phyloP scores from a whole-genome alignment of 2,888 invertebrate species.

The Dicycla oo region DNA sequence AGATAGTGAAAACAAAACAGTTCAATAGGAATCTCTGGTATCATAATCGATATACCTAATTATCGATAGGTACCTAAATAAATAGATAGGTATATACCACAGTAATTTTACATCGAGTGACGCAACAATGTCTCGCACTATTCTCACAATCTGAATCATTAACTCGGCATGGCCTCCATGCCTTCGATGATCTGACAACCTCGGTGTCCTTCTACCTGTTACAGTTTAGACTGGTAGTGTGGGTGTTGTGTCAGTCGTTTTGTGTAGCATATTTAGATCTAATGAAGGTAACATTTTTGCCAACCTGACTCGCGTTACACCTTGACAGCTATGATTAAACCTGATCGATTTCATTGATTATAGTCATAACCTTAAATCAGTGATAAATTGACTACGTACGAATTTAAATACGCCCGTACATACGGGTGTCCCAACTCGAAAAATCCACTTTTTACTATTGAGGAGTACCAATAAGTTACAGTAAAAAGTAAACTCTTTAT shows the following conservation, averaged over 20 bases:
- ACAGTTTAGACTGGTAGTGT: neutral
- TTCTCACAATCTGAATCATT: neutral
- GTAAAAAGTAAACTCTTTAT: too few relatives aligned
- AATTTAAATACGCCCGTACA: neutral
- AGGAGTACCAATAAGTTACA: too few relatives aligned
- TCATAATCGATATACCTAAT: constrained; percentile 13
- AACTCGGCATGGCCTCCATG: neutral
- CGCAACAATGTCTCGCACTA: neutral
- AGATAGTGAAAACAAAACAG: neutral
- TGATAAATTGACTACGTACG: neutral
- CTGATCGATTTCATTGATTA: neutral
- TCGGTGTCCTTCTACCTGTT: neutral
- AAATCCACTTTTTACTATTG: too few relatives aligned
- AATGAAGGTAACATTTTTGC: neutral
- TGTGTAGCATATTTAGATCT: neutral
- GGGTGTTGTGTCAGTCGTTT: neutral
- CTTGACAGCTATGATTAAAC: neutral
- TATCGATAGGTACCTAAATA: neutral
- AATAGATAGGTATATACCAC: neutral
- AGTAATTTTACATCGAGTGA: constrained; percentile 13
- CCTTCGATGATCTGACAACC: neutral
- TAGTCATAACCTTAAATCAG: neutral
- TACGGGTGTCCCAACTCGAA: too few relatives aligned
- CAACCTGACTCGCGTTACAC: neutral
- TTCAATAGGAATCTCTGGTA: neutral